Evolutionary conservation across 2,888 invertebrate species (phyloP).

Genomic region (Ametastegia equiseti): DNA sequence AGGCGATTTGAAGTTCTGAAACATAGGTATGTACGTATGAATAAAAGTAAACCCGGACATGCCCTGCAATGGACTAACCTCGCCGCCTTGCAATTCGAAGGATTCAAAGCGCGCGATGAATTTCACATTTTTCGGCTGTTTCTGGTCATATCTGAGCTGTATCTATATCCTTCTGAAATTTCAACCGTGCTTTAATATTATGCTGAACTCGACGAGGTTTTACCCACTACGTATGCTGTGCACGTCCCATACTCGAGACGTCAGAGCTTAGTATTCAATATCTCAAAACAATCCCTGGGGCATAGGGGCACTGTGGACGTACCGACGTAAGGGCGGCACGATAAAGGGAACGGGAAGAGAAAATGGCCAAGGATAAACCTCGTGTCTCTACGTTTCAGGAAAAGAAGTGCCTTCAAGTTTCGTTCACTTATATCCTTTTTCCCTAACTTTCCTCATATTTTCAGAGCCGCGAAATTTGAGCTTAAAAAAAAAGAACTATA

Average conservation of each 20-base stretch:
- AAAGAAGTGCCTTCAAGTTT: not conserved
- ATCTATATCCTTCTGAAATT: constrained; percentile 40
- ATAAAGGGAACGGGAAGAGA: not conserved
- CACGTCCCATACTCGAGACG: constrained; percentile 40
- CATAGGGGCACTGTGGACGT: constrained; percentile 19
- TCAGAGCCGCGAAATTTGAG: not conserved
- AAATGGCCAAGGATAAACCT: not conserved
- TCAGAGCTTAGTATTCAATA: constrained; percentile 50
- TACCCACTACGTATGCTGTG: constrained; percentile 11
- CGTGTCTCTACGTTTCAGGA: constrained; percentile 1
- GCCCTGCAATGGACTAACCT: not conserved
- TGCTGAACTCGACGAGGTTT: constrained; percentile 38
- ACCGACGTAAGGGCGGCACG: not conserved
- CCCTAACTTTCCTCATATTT: not conserved
- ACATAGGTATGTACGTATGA: not conserved
- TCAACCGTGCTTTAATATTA: constrained; percentile 45
- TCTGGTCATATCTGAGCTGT: constrained; percentile 28
- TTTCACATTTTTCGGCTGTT: constrained; percentile 39
- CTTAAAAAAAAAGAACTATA: not conserved
- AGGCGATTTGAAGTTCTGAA: not conserved
- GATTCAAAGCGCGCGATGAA: constrained; percentile 37
- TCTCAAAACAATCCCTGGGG: constrained; percentile 49
- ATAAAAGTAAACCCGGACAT: not conserved
- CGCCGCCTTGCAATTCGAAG: not conserved
- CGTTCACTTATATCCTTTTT: not conserved